Base-by-base conservation (phyloP, 1,140 invertebrate species). In the Ooceraea biroi region DNA sequence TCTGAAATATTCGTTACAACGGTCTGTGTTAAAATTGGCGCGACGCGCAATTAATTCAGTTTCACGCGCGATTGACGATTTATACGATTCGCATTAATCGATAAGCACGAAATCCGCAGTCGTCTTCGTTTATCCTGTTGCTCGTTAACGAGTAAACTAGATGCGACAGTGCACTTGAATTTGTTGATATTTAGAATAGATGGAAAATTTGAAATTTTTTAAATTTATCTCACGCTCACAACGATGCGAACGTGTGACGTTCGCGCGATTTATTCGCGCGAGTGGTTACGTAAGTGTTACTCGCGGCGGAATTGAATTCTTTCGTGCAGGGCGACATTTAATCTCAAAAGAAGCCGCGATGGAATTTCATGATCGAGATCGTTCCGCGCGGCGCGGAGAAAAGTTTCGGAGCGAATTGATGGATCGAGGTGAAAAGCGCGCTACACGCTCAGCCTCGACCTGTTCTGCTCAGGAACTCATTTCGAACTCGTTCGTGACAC, bases 331-430 rank as follows among this genome's bases (percentile, higher is more conserved):
- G 44, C 63, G 76, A 41, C 11, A 25, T 80, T 80, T 80, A 71
- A 80, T 80, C 65, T 69, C n/a, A 36, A 78, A 27, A 69, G 61
- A 55, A 69, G 22, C 52, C 65, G 36, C 76, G 65, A 71, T 41
- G 48, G 36, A 71, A 58, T 80, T 71, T 58, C 48, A 57, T 57
- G 63, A 78, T 68, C 52, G 65, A 44, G 36, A 57, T 57, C 76
- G 22, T 22, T 52, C 30, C 14, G 27, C 36, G 12, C 22, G 57
- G n/a, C 19, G 65, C 22, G 11, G 19, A 69, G 48, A 8, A 57
- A 80, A 80, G 48, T 80, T 80, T 55, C 58, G 12, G 41, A n/a
- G 50, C 76, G 22, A 69, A 57, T 71, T 80, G 76, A 71, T 30
- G 76, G 76, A 80, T 58, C 63, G 63, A 17, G 36, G 10, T 52